Evolutionary conservation across 2,113 vertebrate genomes (phyloP).

Genomic region (Osmerus eperlanus): DNA sequence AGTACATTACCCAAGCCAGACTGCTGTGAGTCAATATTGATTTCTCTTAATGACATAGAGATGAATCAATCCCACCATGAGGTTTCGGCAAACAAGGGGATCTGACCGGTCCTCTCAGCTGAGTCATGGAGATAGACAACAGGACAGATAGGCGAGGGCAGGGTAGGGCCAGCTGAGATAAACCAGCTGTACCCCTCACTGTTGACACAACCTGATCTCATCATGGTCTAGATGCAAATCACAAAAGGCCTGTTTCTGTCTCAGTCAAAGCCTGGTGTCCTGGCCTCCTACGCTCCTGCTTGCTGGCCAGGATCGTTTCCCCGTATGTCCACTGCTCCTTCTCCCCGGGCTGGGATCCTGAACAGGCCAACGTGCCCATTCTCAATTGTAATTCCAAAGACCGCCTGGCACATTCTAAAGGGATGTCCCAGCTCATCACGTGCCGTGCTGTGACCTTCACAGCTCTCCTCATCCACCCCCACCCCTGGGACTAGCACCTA

Average conservation of each 20-base stretch:
- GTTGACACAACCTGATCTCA: background rate
- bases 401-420: background rate
- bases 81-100: background rate
- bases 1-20: constrained; percentile 13
- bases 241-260: background rate
- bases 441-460: background rate
- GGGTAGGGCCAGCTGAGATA: background rate
- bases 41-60: constrained; percentile 13
- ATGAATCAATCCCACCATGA: background rate
- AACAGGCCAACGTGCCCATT: background rate
- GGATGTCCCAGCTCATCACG: background rate
- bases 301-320: background rate
- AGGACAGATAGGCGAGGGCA: background rate
- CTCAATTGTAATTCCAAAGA: background rate
- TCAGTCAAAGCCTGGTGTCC: background rate
- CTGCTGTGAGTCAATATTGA: background rate
- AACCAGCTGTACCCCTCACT: background rate
- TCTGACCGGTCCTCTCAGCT: background rate
- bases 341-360: background rate
- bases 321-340: background rate
- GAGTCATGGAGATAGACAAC: background rate
- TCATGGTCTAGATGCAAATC: background rate
- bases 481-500: background rate
- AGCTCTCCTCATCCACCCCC: background rate
- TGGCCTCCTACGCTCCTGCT: background rate